Evolutionary conservation across 2,888 invertebrate species (phyloP), one percentile per base, ranked within the genome.

Genomic region (Sturmia bella): DNA sequence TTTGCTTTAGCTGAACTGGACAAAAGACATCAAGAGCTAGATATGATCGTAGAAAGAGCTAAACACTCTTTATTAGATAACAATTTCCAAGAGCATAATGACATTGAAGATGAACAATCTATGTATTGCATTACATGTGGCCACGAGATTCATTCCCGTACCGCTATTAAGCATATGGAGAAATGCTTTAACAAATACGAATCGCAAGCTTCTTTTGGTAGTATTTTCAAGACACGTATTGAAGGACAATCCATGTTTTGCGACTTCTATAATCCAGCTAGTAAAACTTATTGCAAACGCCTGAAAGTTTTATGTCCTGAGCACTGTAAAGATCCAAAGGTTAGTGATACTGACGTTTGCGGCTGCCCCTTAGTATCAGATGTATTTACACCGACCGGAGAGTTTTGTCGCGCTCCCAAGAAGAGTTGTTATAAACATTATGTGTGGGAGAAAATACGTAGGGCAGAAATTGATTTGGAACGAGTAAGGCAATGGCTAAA

Each of bases 131-230:
- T 99, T 39, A 98, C 98, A 0, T 99, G 99, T 91, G 99, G 99
- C 0, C 97, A 97, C 89, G 98, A 99, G 92, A 96, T 99, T 80
- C 96, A 97, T 89, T 96, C 97, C 0, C 94, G 95, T 70, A 96
- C 96, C 0, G 98, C 98, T 0, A 94, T 98, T 19, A 96, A 97
- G 87, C 99, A 99, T 88, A 98, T 99, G 97, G 99, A 98, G 91
- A 98, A 98, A 90, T 99, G 99, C 90, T 99, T 98, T 91, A 96
- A 97, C 85, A 99, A 99, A 93, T 97, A 98, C 90, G 99, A 99
- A 91, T 97, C 98, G 57, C 98, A 99, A 91, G 97, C 98, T 1
- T 98, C 98, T 0, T 99, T 98, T 91, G 98, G 98, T 12, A 98
- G 98, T 24, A 94, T 97, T 54, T 98, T 97, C 88, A 96, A 98